phyloP scores from a whole-genome alignment of 2,888 invertebrate genomes.

The Carpatolechia fugitivella region DNA sequence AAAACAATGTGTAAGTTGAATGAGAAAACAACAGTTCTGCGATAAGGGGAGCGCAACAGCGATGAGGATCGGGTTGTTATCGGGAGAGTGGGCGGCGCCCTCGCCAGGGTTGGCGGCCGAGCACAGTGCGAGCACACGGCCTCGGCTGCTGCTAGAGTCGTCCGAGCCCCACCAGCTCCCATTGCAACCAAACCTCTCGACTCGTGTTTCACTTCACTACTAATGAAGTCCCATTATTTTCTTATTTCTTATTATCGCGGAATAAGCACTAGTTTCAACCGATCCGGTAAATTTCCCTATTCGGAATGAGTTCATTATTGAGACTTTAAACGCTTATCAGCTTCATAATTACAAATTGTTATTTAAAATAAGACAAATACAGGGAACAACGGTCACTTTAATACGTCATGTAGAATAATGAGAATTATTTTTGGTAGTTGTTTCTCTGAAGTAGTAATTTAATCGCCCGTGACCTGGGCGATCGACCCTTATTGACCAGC shows the following conservation, averaged over 20 bases:
- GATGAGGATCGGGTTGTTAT: conserved; percentile 58
- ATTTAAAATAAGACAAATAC: conserved; percentile 22
- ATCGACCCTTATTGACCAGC: conserved; percentile 63
- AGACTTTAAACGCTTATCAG: conserved; percentile 50
- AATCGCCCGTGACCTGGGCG: conserved; percentile 63
- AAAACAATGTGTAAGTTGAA: conserved; percentile 61
- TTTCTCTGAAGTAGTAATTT: conserved; percentile 54
- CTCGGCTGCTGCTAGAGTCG: background rate
- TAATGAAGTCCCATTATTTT: too few species aligned
- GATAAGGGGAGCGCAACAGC: conserved; percentile 55
- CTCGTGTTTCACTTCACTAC: too few species aligned
- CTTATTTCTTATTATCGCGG: too few species aligned
- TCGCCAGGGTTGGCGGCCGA: conserved; percentile 41
- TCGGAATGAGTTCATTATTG: conserved; percentile 53
- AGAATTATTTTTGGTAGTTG: conserved; percentile 38
- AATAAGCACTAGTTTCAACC: too few species aligned
- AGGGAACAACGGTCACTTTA: background rate
- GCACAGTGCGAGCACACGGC: background rate
- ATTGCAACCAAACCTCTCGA: background rate
- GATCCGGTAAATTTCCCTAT: conserved; percentile 60
- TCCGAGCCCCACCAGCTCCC: background rate
- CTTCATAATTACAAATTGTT: conserved; percentile 41
- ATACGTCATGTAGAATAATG: too few species aligned
- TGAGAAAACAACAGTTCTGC: conserved; percentile 65
- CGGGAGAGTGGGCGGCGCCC: conserved; percentile 58